A percentile compares a stretch with the other conserved stretches of the same genome.
Evolutionary conservation across 2,888 invertebrate species (phyloP).

Genomic region (Melinaea marsaeus): DNA sequence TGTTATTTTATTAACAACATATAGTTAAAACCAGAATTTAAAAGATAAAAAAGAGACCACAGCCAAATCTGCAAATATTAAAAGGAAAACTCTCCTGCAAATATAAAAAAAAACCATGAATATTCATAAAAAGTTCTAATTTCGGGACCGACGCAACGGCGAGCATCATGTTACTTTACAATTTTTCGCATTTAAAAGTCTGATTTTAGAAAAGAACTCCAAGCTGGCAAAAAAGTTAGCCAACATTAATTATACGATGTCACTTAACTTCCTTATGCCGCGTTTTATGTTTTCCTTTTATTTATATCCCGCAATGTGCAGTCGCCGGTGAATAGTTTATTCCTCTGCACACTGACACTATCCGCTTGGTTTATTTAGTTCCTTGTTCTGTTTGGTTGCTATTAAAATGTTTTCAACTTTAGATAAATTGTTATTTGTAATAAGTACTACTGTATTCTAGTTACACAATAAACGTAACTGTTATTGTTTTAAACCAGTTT

Average conservation of each 20-base stretch:
- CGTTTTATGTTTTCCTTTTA: background rate
- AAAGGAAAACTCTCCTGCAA: no score
- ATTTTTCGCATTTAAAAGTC: conserved; percentile 4
- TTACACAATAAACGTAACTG: no score
- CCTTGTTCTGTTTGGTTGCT: background rate
- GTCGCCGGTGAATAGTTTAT: background rate
- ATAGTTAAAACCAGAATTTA: no score
- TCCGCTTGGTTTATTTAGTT: background rate
- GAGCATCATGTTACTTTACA: background rate
- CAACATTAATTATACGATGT: background rate
- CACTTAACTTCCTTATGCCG: background rate
- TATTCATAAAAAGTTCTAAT: no score
- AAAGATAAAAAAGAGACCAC: no score
- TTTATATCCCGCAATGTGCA: background rate
- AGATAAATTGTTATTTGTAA: no score
- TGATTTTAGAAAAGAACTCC: background rate
- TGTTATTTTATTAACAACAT: no score
- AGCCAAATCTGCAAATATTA: no score
- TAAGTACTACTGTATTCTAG: no score
- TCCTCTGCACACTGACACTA: background rate
- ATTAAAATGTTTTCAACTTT: background rate
- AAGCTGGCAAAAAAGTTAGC: background rate
- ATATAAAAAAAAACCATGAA: no score
- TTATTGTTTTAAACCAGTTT: no score
- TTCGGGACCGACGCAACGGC: no score